These are phyloP conservation scores for Nautilus pompilius DNA, from an alignment of 1,140 invertebrate species.

Conservation along the genomic window DNA sequence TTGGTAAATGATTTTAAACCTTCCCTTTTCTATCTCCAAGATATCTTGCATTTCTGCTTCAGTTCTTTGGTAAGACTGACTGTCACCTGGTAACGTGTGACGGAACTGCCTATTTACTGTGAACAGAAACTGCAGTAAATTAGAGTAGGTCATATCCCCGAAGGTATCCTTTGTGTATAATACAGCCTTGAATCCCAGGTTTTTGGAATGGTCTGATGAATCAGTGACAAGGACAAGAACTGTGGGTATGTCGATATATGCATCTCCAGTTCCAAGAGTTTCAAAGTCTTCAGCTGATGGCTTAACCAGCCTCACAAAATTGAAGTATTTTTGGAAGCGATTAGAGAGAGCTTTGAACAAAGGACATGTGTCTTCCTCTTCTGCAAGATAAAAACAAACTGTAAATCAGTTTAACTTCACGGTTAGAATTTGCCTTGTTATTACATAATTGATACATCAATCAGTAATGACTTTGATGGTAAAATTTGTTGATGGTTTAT, in stretches of 20 bases:
- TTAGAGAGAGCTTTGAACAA: constrained; percentile 27
- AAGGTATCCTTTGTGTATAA: constrained; percentile 19
- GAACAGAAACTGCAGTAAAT: constrained; percentile 37
- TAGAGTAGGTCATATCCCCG: constrained; percentile 33
- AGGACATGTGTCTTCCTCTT: constrained; percentile 23
- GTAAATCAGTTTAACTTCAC: too few relatives aligned
- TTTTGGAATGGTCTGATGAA: neutral
- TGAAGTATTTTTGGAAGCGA: constrained; percentile 34
- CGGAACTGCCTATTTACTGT: constrained; percentile 32
- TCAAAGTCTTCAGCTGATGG: constrained; percentile 27
- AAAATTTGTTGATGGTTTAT: too few relatives aligned
- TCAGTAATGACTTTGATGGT: too few relatives aligned
- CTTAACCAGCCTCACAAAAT: constrained; percentile 25
- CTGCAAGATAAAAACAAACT: constrained; percentile 23
- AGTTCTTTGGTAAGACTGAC: constrained; percentile 17
- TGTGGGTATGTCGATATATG: constrained; percentile 24
- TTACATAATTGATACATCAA: too few relatives aligned
- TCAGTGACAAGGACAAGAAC: constrained; percentile 26
- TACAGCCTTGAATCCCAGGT: constrained; percentile 23
- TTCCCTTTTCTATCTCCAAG: constrained; percentile 26
- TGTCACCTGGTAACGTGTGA: constrained; percentile 26
- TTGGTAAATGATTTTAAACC: constrained; percentile 24
- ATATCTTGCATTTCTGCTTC: constrained; percentile 35
- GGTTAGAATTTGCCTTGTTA: too few relatives aligned
- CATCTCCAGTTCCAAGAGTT: constrained; percentile 22